Evolutionary conservation across 1,140 invertebrate genomes (phyloP).

Genomic region (Monochamus saltuarius): DNA sequence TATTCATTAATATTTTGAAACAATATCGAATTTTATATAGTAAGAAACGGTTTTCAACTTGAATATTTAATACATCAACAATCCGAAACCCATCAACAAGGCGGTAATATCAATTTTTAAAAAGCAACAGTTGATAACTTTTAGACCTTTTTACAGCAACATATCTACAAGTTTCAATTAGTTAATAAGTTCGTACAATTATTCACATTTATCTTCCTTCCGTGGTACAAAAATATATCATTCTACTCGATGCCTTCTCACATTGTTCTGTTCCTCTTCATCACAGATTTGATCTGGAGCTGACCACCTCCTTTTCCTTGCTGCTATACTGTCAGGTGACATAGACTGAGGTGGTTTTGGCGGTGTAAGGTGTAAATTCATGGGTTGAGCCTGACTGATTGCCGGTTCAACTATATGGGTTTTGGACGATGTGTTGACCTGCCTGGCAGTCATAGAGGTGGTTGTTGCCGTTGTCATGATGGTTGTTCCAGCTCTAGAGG

Average conservation of each 20-base stretch:
- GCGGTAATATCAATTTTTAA: conserved; percentile 22
- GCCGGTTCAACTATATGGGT: conserved; percentile 6
- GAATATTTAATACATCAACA: neutral
- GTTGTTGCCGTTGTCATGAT: conserved; percentile 49
- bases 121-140: conserved; percentile 19
- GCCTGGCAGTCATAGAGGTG: conserved; percentile 44
- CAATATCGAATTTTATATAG: no score
- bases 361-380: conserved; percentile 27
- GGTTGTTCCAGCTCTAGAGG: conserved; percentile 34
- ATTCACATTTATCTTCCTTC: conserved; percentile 8
- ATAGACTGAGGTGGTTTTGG: conserved; percentile 47
- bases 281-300: conserved; percentile 62
- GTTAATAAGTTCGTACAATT: conserved; percentile 14
- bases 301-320: conserved; percentile 64
- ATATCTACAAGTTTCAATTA: conserved; percentile 18
- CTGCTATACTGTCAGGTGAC: conserved; percentile 46
- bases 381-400: conserved; percentile 28
- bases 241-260: conserved; percentile 29
- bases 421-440: conserved; percentile 12
- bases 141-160: conserved; percentile 20
- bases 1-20: no score
- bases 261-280: conserved; percentile 50
- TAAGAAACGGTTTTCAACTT: neutral
- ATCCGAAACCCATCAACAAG: conserved; percentile 2
- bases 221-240: conserved; percentile 24